Evolutionary conservation across 2,113 vertebrate genomes (phyloP).

Genomic region (Festucalex cinctus): DNA sequence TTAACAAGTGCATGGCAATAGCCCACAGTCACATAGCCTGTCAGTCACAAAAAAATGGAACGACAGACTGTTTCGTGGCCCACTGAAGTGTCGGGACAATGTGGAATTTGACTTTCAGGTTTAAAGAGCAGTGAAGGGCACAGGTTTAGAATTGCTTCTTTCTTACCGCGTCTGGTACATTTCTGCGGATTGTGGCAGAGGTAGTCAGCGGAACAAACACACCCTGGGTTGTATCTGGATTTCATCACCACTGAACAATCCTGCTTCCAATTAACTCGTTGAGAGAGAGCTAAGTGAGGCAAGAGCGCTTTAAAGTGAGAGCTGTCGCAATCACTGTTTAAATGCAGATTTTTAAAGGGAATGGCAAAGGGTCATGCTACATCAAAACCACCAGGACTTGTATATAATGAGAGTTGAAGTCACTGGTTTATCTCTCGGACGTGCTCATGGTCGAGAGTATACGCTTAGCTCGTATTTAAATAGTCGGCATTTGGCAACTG

Average conservation of each 20-base stretch:
- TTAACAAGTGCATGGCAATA: constrained; percentile 67
- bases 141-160: constrained; percentile 37
- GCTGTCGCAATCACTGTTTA: constrained; percentile 58
- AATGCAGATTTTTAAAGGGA: constrained; percentile 56
- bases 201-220: constrained; percentile 35
- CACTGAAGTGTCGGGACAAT: constrained; percentile 44
- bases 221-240: constrained; percentile 63
- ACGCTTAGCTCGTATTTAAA: constrained; percentile 11
- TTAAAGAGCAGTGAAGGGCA: constrained; percentile 45
- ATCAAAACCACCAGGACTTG: constrained; percentile 48
- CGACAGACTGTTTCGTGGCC: constrained; percentile 32
- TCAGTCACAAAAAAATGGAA: constrained; percentile 55
- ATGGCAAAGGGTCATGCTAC: constrained; percentile 47
- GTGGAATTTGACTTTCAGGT: constrained; percentile 69
- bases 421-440: constrained; percentile 43
- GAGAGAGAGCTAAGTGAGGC: constrained; percentile 63
- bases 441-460: constrained; percentile 26
- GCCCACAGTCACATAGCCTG: constrained; percentile 51
- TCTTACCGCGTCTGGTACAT: constrained; percentile 47
- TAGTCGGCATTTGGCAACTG: constrained; percentile 12
- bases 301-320: constrained; percentile 64
- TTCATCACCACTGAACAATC: constrained; percentile 65
- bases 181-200: constrained; percentile 44
- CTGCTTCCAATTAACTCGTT: constrained; percentile 64
- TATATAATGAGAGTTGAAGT: constrained; percentile 23